Conservation (phyloP, 2,797 vertebrate genomes). For the Sebastes oblongus region DNA sequence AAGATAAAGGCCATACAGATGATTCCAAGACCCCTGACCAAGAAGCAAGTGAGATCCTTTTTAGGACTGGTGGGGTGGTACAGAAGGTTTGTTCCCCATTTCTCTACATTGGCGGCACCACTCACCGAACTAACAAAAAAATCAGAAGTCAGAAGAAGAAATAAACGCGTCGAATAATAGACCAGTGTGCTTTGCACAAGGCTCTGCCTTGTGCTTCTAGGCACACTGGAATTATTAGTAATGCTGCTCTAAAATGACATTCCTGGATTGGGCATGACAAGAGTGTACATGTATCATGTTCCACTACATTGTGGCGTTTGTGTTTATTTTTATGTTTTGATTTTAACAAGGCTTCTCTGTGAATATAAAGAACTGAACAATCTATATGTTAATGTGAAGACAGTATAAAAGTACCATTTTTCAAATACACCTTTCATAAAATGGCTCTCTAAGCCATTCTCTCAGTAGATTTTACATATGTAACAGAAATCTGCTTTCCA, state of each 20-base stretch:
- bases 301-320: neutral
- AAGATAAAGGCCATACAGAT: no score
- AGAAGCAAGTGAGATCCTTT: no score
- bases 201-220: no score
- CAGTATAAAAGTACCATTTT: neutral
- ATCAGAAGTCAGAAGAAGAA: no score
- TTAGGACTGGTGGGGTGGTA: no score
- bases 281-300: neutral
- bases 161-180: no score
- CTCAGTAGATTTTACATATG: neutral
- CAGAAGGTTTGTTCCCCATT: no score
- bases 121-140: no score
- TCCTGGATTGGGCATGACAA: neutral
- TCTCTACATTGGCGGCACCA: no score
- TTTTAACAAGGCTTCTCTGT: neutral
- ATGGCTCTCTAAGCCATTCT: neutral
- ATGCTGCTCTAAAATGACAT: neutral
- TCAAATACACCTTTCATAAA: neutral
- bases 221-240: neutral
- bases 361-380: neutral
- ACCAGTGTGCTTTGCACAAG: no score
- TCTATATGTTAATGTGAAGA: neutral
- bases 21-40: no score
- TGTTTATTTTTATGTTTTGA: neutral
- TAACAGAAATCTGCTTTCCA: constrained; percentile 27